Conservation (phyloP, 2,888 invertebrate species). For the Myopa testacea region DNA sequence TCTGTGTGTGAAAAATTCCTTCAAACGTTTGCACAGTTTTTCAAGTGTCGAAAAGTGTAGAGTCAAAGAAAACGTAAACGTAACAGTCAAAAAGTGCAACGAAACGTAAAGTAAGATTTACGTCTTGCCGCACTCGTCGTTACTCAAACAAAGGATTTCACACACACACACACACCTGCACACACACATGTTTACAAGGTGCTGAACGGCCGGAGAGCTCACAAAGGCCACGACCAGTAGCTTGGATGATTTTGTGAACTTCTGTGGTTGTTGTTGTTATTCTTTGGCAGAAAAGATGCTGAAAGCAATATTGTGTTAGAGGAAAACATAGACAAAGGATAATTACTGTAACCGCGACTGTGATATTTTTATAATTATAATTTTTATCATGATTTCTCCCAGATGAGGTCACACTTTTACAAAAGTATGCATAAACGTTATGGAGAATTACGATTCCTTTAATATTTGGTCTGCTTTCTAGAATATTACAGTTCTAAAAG, state of each 20-base stretch:
- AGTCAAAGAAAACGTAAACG: conserved; percentile 19
- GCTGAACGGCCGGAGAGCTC: background rate
- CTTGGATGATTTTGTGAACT: background rate
- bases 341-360: background rate
- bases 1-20: conserved; percentile 13
- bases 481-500: background rate
- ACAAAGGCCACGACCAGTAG: conserved; percentile 1
- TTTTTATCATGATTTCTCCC: no score
- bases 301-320: background rate
- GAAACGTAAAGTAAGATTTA: conserved; percentile 38
- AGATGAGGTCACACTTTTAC: background rate
- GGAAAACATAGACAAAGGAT: background rate
- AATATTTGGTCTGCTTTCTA: background rate
- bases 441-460: no score
- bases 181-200: conserved; percentile 7
- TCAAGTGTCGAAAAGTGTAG: conserved; percentile 30
- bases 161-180: conserved; percentile 1
- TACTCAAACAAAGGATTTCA: conserved; percentile 32
- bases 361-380: no score
- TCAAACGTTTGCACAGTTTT: conserved; percentile 27
- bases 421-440: background rate
- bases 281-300: background rate
- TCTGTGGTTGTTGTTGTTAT: no score
- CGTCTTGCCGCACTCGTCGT: conserved; percentile 5
- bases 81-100: conserved; percentile 39